Evolutionary conservation across 2,113 vertebrate genomes (phyloP), one percentile per base, ranked within the genome.

Genomic region (Capreolus pygargus): DNA sequence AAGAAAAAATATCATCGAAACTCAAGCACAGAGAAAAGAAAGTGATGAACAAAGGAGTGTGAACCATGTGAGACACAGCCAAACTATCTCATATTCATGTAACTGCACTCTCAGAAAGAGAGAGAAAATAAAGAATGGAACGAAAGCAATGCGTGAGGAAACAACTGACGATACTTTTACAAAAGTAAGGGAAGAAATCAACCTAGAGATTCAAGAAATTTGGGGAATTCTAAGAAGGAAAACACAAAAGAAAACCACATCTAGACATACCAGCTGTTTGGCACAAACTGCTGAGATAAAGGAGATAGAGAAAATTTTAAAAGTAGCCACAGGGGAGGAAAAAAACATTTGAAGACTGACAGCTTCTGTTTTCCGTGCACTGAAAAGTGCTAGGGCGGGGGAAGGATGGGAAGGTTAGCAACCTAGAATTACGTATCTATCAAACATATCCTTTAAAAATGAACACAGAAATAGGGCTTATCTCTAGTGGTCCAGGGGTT

Each of bases 121-220:
- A 55, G 27, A 84, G 25, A 16, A n/a, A 61, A 58, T 47, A 74
- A 33, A 79, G 30, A 89, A 52, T 45, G 8, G n/a, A 57, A 55
- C 76, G 74, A 86, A 90, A 57, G 55, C 89, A 93, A 14, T 7
- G 84, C 9, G 30, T 64, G 39, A 96, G 61, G 45, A 90, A 28
- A 82, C 52, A 86, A 89, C 25, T 94, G 84, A 78, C 85, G 25
- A 92, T 12, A 64, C 74, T 74, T 82, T 81, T 67, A 82, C 45
- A 88, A 95, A 93, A 84, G 50, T 58, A 19, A 93, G 78, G 21
- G 64, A 86, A 90, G 13, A 95, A 94, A 87, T 76, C 82, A 93
- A 93, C 28, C 86, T 55, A 83, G 74, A 83, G 43, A 84, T 17
- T 47, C 76, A 96, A 82, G 61, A 97, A 96, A 91, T 25, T 91